Base-by-base conservation (phyloP, 92 coral and sea anemone species). In the Palythoa grandis region DNA sequence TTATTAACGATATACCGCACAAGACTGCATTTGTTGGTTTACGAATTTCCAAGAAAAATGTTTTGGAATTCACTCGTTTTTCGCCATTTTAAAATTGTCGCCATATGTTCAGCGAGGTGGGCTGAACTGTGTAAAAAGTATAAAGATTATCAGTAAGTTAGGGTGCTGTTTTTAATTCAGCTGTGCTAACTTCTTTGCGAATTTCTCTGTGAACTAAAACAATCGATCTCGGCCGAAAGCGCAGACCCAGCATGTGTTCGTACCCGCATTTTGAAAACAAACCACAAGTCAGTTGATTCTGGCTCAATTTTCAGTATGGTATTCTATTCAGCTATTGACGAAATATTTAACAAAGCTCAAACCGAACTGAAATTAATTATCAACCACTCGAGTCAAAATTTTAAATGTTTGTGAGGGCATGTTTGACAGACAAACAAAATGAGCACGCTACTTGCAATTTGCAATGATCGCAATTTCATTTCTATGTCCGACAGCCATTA, bases 11-110 rank as follows among this genome's bases (percentile, higher is more conserved):
- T 65, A 11, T 67, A 25, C 9, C n/a, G 9, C 3, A 11, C 40
- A 67, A 67, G 9, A n/a, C 3, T 9, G 38, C 29, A 11, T 22
- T 24, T 3, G 5, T 22, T 24, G 15, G 1, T 24, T 10, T 3
- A 6, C 72, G 72, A 29, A 67, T 22, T 22, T 67, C 5, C 29
- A 22, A 67, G 12, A 35, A 67, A 67, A 11, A 16, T 52, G 60
- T 52, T 50, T 20, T n/a, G 35, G 79, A 76, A 52, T 76, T 54
- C 82, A 15, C 23, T 54, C 68, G 22, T 22, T 76, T 76, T 53
- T 56, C 63, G 67, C 24, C 67, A 14, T 76, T n/a, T n/a, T 6
- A 20, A 4, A 13, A 19, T 7, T 23, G 35, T 22, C 29, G 52
- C 35, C 79, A 2, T 76, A 54, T 76, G 68, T 76, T 76, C 19